These are phyloP conservation scores for Tyria jacobaeae DNA, from an alignment of 2,888 invertebrate genomes.

Conservation along the genomic window DNA sequence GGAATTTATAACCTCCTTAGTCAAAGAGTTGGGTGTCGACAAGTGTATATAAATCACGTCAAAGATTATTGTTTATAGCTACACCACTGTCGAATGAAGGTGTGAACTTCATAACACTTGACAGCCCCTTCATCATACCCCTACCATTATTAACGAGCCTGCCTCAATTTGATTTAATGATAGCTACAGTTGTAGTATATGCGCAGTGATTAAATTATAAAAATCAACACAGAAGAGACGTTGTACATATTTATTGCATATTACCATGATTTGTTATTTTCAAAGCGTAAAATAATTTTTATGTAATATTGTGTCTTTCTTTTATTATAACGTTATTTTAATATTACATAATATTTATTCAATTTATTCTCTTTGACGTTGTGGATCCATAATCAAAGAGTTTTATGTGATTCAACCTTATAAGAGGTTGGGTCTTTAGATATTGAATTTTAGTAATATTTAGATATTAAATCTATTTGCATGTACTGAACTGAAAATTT, in stretches of 20 bases:
- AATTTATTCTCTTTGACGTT: too few species aligned
- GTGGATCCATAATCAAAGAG: too few species aligned
- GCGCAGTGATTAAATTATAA: slow-evolving; percentile 19
- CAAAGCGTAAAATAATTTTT: slow-evolving; percentile 3
- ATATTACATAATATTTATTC: too few species aligned
- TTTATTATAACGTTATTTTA: too few species aligned
- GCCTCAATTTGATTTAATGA: slow-evolving; percentile 60
- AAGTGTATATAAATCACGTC: slow-evolving; percentile 63
- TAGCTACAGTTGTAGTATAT: slow-evolving; percentile 33
- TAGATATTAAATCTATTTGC: too few species aligned
- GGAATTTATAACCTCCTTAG: slow-evolving; percentile 7
- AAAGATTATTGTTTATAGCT: slow-evolving; percentile 64
- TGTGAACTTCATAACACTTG: slow-evolving; percentile 70
- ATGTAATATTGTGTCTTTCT: not conserved
- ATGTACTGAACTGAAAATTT: too few species aligned
- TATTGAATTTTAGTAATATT: too few species aligned
- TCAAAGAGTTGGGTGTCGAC: slow-evolving; percentile 34
- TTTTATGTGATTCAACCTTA: too few species aligned
- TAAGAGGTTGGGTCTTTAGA: too few species aligned
- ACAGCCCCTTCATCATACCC: slow-evolving; percentile 58
- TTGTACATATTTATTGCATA: slow-evolving; percentile 15
- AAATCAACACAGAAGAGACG: slow-evolving; percentile 12
- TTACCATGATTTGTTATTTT: slow-evolving; percentile 10
- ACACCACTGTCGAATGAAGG: slow-evolving; percentile 58
- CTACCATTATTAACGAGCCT: slow-evolving; percentile 58